Base-by-base conservation (phyloP, 2,888 invertebrate species). In the Drosophila gaucha region DNA sequence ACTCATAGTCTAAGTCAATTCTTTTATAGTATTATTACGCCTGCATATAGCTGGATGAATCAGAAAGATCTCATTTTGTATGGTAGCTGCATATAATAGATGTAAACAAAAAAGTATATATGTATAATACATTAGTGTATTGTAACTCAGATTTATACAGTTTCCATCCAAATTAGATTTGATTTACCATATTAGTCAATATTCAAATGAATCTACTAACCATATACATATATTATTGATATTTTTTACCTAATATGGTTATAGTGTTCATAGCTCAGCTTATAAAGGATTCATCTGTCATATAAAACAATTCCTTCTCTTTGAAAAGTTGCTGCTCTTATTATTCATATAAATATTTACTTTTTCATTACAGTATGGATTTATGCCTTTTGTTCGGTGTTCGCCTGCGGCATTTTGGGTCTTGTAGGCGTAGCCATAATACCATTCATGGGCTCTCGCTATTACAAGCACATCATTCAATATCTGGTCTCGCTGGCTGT, bases 401-500 rank as follows among this genome's bases (percentile, higher is more conserved):
- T 96, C 6, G 93, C 96, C 24, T 97, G 98, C 74, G 97, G 97
- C 88, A 93, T 97, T 4, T 96, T 97, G 82, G 98, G 98, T 9
- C 92, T 98, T 38, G 92, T 97, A 12, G 97, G 97, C 2, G 96
- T 98, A 10, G 96, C 96, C 4, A 96, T 98, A 6, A 97, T 98
- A 86, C 98, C 98, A 0, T 94, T 97, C 36, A 97, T 98, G 96
- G 96, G 96, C 90, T 95, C 96, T 80, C 94, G 94, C 14, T 97
- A 96, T 90, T 98, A 98, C 90, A 96, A 98, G 86, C 96, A 97
- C 76, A 92, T 98, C 30, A 93, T 98, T 52, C 98, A 98, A 91
- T 98, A 97, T 91, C 93, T 98, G 67, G 97, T 98, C 2, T 97
- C 98, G 0, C 92, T 98, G 74, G 98, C 98, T 14, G 96, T 98